Conservation (phyloP, 2,797 vertebrate species). For the Catharus ustulatus region DNA sequence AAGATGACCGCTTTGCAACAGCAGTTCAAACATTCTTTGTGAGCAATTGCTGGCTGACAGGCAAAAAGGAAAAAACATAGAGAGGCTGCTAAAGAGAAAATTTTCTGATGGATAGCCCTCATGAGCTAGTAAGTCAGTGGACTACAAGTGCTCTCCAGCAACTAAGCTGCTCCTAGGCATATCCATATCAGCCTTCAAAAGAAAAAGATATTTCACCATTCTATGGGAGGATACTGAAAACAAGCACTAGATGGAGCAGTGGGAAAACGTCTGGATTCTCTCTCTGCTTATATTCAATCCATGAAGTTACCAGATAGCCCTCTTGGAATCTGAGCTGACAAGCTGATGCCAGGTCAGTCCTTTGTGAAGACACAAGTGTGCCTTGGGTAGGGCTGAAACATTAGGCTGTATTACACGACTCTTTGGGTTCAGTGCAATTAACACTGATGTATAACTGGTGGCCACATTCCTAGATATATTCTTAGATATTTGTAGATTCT, state of each 20-base stretch:
- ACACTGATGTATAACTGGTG: background rate
- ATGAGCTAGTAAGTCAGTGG: background rate
- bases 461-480: background rate
- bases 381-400: background rate
- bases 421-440: background rate
- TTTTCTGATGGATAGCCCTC: background rate
- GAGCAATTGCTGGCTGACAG: background rate
- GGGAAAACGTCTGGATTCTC: conserved; percentile 29
- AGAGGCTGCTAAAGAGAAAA: background rate
- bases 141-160: background rate
- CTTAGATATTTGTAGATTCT: background rate
- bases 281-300: background rate
- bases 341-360: background rate
- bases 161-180: background rate
- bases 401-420: fast-evolving
- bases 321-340: background rate
- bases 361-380: background rate
- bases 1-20: background rate
- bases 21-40: background rate
- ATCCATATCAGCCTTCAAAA: background rate
- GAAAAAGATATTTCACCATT: background rate
- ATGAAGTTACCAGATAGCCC: background rate
- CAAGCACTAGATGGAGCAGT: conserved; percentile 71
- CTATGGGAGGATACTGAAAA: conserved; percentile 6
- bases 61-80: background rate